Evolutionary conservation across 2,888 invertebrate genomes (phyloP).

Genomic region (Philereme vetulata): DNA sequence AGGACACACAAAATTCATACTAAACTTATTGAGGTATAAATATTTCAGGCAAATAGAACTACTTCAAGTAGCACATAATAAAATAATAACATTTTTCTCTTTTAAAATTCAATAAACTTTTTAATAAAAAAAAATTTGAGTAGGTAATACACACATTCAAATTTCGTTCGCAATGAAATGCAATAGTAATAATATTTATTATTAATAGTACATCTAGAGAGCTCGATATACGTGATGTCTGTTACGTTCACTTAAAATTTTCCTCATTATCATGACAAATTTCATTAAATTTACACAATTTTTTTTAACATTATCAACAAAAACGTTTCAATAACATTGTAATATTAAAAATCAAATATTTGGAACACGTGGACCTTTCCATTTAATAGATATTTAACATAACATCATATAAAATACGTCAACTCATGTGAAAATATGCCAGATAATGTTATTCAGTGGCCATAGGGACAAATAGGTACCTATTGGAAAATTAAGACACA

Average conservation of each 20-base stretch:
- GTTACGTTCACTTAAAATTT: constrained; percentile 45
- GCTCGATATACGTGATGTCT: constrained; percentile 61
- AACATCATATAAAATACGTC: constrained; percentile 69
- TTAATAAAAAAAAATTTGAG: constrained; percentile 52
- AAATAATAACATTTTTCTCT: constrained; percentile 60
- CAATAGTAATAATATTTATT: constrained; percentile 46
- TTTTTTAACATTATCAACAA: constrained; percentile 53
- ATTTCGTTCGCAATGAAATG: constrained; percentile 62
- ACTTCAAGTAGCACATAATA: constrained; percentile 68
- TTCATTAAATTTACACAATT: constrained; percentile 44
- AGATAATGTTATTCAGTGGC: too few species aligned
- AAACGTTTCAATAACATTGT: constrained; percentile 62
- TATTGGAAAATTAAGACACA: too few species aligned
- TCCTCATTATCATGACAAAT: constrained; percentile 34
- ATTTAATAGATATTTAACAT: constrained; percentile 57
- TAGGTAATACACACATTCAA: constrained; percentile 55
- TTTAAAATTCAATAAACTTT: constrained; percentile 51
- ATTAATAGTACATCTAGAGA: constrained; percentile 61
- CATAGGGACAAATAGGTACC: too few species aligned
- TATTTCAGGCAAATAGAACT: constrained; percentile 74
- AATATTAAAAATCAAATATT: constrained; percentile 70
- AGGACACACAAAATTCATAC: constrained; percentile 77
- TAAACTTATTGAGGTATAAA: constrained; percentile 81
- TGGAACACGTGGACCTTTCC: constrained; percentile 78
- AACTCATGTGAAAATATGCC: constrained; percentile 34